Percentiles rank a stretch among this genome's conserved stretches.
phyloP scores from a whole-genome alignment of 2,113 vertebrate genomes.

The Conger conger region DNA sequence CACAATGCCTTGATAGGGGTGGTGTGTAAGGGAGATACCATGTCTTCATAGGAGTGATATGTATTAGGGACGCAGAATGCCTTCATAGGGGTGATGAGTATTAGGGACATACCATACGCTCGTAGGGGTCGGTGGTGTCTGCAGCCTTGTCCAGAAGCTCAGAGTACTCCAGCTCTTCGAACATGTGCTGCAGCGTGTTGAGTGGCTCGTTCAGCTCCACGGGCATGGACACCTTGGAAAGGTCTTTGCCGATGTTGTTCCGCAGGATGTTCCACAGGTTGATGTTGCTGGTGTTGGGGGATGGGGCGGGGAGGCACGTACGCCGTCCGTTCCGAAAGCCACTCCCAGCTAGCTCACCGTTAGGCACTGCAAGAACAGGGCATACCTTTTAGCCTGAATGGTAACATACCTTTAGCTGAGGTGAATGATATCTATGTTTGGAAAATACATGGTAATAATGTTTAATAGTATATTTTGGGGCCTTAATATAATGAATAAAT shows the following conservation, averaged over 20 bases:
- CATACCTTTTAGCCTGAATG: background rate
- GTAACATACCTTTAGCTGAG: background rate
- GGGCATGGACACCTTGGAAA: conserved; percentile 98
- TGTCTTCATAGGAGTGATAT: background rate
- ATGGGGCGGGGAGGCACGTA: conserved; percentile 86
- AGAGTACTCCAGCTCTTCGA: conserved; percentile 96
- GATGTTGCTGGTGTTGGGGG: conserved; percentile 94
- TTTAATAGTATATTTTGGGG: background rate
- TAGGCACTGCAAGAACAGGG: conserved; percentile 76
- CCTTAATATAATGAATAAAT: background rate
- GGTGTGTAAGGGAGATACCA: background rate
- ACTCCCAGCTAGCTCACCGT: conserved; percentile 89
- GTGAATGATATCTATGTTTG: background rate
- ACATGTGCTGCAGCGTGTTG: conserved; percentile 97
- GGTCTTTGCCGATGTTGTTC: conserved; percentile 98
- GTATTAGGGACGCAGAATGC: background rate
- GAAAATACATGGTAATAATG: background rate
- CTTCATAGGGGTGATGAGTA: background rate
- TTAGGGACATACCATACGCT: conserved; percentile 71
- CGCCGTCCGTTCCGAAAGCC: conserved; percentile 92
- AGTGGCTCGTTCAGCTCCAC: conserved; percentile 98
- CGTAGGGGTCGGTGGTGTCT: conserved; percentile 87
- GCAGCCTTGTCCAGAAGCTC: conserved; percentile 96
- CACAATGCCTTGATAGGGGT: background rate
- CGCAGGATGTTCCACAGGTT: conserved; percentile 99